Conservation (phyloP, 2,113 vertebrate species). For the Pipa parva region DNA sequence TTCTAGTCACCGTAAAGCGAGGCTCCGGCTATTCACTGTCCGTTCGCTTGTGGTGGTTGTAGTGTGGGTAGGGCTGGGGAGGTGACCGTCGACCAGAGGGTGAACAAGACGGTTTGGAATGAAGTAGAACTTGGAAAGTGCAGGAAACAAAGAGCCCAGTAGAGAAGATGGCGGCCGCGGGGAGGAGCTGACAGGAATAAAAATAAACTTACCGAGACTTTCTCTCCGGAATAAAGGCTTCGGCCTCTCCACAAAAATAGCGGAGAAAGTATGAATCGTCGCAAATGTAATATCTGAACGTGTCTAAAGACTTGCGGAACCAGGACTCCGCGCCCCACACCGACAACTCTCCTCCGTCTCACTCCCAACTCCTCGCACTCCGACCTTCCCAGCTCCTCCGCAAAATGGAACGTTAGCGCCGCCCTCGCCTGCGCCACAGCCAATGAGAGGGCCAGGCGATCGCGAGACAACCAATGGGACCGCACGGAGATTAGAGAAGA, state of each 20-base stretch:
- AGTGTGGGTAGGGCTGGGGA: no score
- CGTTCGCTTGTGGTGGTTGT: no score
- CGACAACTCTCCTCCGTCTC: background rate
- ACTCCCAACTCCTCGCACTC: background rate
- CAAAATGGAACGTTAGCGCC: conserved; percentile 5
- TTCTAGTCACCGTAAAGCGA: no score
- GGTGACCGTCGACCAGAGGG: no score
- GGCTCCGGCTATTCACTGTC: no score
- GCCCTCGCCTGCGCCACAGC: background rate
- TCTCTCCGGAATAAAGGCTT: background rate
- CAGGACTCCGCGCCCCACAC: background rate
- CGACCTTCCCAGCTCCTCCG: background rate
- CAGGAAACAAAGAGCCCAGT: no score
- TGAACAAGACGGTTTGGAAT: no score
- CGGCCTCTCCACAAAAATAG: background rate
- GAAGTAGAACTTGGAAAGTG: no score
- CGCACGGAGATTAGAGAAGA: background rate
- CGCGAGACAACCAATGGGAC: background rate
- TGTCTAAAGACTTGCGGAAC: background rate
- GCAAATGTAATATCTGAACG: conserved; percentile 1
- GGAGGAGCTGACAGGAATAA: background rate
- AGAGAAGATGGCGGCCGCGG: conserved; percentile 19
- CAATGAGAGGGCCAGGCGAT: background rate
- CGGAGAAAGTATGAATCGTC: background rate
- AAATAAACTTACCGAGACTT: conserved; percentile 27